These are phyloP conservation scores for Drosophila lacicola DNA, from an alignment of 2,888 invertebrate species.

Conservation along the genomic window DNA sequence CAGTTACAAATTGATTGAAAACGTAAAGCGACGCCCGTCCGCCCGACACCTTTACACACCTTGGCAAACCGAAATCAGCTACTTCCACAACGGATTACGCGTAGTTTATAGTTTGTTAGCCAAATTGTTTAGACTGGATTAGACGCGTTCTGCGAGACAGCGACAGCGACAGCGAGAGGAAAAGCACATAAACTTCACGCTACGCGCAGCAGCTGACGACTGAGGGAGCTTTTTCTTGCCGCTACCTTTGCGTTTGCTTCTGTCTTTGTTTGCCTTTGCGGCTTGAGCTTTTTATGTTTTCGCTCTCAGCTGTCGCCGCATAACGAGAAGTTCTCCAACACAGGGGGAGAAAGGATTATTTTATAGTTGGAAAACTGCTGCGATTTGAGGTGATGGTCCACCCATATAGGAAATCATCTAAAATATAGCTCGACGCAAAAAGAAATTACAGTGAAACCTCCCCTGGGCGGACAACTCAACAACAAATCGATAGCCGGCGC, in stretches of 20 bases:
- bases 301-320: slow-evolving; percentile 47
- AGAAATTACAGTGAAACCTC: neutral
- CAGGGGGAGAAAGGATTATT: slow-evolving; percentile 9
- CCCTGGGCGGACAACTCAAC: neutral
- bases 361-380: slow-evolving; percentile 16
- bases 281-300: slow-evolving; percentile 44
- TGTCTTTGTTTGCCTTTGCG: slow-evolving; percentile 16
- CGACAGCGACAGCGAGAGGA: slow-evolving; percentile 37
- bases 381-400: slow-evolving; percentile 4
- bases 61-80: slow-evolving; percentile 7
- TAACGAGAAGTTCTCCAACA: slow-evolving; percentile 8
- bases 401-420: slow-evolving; percentile 6
- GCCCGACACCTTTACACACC: slow-evolving; percentile 21
- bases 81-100: slow-evolving; percentile 8
- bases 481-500: slow-evolving; percentile 1
- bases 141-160: slow-evolving; percentile 52
- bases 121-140: slow-evolving; percentile 29
- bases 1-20: slow-evolving; percentile 34
- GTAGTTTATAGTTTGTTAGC: slow-evolving; percentile 1
- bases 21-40: slow-evolving; percentile 8
- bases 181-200: slow-evolving; percentile 81
- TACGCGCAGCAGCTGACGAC: slow-evolving; percentile 85
- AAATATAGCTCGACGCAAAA: neutral
- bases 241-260: slow-evolving; percentile 17
- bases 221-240: slow-evolving; percentile 82